These are phyloP conservation scores for Cottoperca gobio DNA, from an alignment of 2,797 vertebrate genomes.

Conservation along the genomic window DNA sequence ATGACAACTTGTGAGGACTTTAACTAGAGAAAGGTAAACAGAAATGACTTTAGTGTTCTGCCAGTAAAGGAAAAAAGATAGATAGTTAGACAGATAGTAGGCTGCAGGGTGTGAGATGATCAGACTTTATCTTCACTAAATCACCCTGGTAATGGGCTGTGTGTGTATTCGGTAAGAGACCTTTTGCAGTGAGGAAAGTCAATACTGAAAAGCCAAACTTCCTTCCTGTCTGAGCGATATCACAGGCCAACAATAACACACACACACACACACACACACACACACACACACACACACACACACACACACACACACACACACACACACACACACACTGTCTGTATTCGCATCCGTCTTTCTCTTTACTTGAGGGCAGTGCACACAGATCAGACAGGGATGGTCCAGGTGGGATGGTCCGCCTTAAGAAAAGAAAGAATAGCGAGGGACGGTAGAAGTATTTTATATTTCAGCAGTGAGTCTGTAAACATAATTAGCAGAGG, in stretches of 20 bases:
- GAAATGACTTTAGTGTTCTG: slow-evolving; percentile 32
- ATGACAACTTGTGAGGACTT: slow-evolving; percentile 30
- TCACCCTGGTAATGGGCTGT: slow-evolving; percentile 28
- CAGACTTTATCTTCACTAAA: slow-evolving; percentile 44
- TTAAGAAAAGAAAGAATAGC: not conserved
- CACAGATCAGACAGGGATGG: slow-evolving; percentile 34
- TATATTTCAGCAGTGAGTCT: not conserved
- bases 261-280: slow-evolving; percentile 17
- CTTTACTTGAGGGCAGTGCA: slow-evolving; percentile 25
- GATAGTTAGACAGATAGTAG: not conserved
- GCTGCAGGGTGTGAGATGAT: slow-evolving; percentile 47
- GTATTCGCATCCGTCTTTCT: slow-evolving; percentile 28
- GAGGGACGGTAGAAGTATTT: not conserved
- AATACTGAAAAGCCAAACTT: slow-evolving; percentile 64
- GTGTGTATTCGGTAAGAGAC: slow-evolving; percentile 34
- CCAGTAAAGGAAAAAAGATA: slow-evolving; percentile 5
- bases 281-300: slow-evolving; percentile 39
- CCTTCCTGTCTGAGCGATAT: slow-evolving; percentile 76
- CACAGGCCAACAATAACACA: slow-evolving; percentile 69
- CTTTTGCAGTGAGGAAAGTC: slow-evolving; percentile 59
- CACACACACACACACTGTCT: slow-evolving; percentile 1
- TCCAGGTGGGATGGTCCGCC: slow-evolving; percentile 21
- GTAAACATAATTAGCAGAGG: not conserved
- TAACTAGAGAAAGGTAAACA: slow-evolving; percentile 27
- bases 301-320: slow-evolving; percentile 17